Conservation (phyloP, 2,797 vertebrate genomes). For the Benthosema pterotum region DNA sequence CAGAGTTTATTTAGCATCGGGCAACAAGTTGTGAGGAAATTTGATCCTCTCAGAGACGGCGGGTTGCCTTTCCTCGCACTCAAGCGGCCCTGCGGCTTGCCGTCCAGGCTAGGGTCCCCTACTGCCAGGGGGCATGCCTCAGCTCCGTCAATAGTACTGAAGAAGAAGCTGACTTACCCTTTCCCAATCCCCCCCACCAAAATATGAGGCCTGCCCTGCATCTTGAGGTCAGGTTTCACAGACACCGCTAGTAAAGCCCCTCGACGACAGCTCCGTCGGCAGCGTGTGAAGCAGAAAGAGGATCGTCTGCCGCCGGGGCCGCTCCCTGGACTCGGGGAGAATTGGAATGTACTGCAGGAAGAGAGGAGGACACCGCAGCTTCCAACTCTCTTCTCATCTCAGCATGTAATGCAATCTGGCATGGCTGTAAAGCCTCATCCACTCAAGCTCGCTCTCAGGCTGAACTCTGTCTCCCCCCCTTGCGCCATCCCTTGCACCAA, state of each 20-base stretch:
- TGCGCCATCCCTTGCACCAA: neutral
- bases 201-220: slow-evolving; percentile 67
- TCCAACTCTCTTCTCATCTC: slow-evolving; percentile 50
- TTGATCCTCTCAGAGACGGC: slow-evolving; percentile 65
- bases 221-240: slow-evolving; percentile 77
- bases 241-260: slow-evolving; percentile 74
- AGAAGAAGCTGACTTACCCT: slow-evolving; percentile 14
- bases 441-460: slow-evolving; percentile 4
- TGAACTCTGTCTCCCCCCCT: neutral
- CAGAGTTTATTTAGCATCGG: slow-evolving; percentile 87
- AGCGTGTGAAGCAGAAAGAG: slow-evolving; percentile 73
- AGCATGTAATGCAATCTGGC: slow-evolving; percentile 53
- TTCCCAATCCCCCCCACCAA: slow-evolving; percentile 61
- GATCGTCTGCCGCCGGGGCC: slow-evolving; percentile 71
- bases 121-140: slow-evolving; percentile 59
- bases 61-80: slow-evolving; percentile 70
- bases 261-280: slow-evolving; percentile 79
- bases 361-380: slow-evolving; percentile 58
- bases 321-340: slow-evolving; percentile 64
- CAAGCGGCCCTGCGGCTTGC: slow-evolving; percentile 58
- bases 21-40: slow-evolving; percentile 87
- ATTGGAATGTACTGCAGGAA: slow-evolving; percentile 72
- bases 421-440: slow-evolving; percentile 9
- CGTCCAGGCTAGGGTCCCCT: slow-evolving; percentile 57
- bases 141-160: slow-evolving; percentile 57